Percentiles rank a stretch among this genome's conserved stretches.
Evolutionary conservation across 2,113 vertebrate species (phyloP).

Genomic region (Trochalopteron elliotii): DNA sequence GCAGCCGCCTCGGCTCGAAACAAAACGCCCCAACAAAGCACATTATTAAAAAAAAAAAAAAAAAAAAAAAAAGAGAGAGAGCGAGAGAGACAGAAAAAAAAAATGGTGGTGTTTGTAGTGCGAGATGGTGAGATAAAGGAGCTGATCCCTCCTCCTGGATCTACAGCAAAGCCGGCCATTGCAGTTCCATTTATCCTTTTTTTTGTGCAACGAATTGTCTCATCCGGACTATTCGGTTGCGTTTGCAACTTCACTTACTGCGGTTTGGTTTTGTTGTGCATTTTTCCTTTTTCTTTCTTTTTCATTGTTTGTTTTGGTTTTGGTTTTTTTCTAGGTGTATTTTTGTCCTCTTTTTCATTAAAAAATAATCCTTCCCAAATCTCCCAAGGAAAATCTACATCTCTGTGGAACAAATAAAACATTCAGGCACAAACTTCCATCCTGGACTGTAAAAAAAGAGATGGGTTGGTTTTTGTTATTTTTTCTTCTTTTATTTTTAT

Average conservation of each 20-base stretch:
- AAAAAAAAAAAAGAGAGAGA: no score
- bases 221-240: neutral
- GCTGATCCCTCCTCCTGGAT: conserved; percentile 57
- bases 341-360: neutral
- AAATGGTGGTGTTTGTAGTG: conserved; percentile 10
- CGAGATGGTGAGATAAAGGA: conserved; percentile 1
- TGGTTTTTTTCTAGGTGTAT: neutral
- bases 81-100: neutral
- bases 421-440: neutral
- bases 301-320: neutral
- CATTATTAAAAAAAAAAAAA: neutral
- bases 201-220: neutral
- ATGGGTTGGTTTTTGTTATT: neutral
- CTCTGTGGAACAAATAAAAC: conserved; percentile 39
- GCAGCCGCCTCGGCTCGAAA: neutral
- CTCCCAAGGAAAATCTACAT: conserved; percentile 26
- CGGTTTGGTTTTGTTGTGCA: neutral
- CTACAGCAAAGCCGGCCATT: neutral
- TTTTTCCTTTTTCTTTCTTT: neutral
- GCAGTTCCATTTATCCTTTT: neutral
- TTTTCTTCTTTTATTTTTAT: neutral
- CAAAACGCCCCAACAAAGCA: conserved; percentile 19
- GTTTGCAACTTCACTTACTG: neutral
- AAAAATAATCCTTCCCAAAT: neutral
- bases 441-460: conserved; percentile 1